Conservation (phyloP, 37 sponge, comb jelly and placozoan species). For the Chondrilla cf. caribensis region DNA sequence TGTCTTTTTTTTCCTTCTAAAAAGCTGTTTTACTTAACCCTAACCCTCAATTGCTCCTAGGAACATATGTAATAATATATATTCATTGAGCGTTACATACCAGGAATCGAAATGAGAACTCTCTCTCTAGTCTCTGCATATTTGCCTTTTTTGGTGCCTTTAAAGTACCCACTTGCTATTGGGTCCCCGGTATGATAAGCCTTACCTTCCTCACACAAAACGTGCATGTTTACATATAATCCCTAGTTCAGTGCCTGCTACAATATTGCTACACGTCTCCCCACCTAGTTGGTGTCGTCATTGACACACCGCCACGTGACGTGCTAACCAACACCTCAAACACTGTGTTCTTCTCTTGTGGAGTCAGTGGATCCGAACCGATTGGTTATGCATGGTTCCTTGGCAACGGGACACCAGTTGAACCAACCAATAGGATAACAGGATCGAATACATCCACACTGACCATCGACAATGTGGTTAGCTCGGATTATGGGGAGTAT, state of each 20-base stretch:
- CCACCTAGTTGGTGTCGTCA: constrained; percentile 28
- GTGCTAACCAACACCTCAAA: background rate
- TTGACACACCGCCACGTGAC: background rate
- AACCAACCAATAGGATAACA: background rate
- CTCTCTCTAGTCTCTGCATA: background rate
- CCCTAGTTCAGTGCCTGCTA: no score
- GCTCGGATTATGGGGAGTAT: background rate
- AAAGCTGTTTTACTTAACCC: no score
- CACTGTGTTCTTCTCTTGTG: background rate
- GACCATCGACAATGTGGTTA: background rate
- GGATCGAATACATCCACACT: background rate
- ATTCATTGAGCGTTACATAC: no score
- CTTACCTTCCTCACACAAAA: no score
- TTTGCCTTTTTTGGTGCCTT: background rate
- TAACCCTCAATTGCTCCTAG: no score
- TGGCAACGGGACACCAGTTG: no score
- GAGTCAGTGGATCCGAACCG: background rate
- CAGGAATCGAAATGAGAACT: no score
- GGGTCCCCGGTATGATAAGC: constrained; percentile 47
- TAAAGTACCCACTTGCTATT: constrained; percentile 28
- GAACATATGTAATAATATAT: no score
- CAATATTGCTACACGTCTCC: no score
- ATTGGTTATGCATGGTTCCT: constrained; percentile 11
- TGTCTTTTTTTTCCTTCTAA: no score
- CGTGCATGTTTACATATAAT: no score